phyloP scores from a whole-genome alignment of 2,113 vertebrate species.

The Trogon melanurus region DNA sequence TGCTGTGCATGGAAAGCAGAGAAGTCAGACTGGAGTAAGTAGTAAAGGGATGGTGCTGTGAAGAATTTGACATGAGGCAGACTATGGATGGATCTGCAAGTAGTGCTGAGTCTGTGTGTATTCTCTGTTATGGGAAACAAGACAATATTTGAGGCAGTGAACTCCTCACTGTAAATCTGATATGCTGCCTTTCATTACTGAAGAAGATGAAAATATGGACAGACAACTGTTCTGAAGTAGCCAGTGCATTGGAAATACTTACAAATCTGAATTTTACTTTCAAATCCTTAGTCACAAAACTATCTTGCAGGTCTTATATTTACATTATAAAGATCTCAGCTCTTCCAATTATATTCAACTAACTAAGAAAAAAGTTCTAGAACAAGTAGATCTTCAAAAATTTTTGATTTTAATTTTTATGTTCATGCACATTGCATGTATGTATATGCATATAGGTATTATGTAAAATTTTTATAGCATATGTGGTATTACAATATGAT shows the following conservation, averaged over 20 bases:
- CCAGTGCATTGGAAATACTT: background rate
- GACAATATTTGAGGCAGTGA: background rate
- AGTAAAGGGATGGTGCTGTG: background rate
- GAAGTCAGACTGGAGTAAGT: background rate
- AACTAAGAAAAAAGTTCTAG: background rate
- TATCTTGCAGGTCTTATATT: background rate
- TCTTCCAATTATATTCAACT: background rate
- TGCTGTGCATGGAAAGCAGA: background rate
- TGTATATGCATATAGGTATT: rapidly evolving
- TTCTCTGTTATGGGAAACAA: background rate
- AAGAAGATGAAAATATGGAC: background rate
- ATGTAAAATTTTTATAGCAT: background rate
- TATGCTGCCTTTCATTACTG: background rate
- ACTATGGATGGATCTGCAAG: background rate
- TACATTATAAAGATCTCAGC: background rate
- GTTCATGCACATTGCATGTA: background rate
- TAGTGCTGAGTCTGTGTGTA: background rate
- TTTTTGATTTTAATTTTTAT: background rate
- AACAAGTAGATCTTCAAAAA: background rate
- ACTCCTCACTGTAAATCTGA: background rate
- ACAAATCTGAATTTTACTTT: background rate
- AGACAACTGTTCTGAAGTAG: background rate
- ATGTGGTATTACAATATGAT: background rate
- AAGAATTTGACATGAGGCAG: background rate
- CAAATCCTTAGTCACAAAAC: background rate